phyloP scores from a whole-genome alignment of 2,113 vertebrate species.

The Budorcas taxicolor region DNA sequence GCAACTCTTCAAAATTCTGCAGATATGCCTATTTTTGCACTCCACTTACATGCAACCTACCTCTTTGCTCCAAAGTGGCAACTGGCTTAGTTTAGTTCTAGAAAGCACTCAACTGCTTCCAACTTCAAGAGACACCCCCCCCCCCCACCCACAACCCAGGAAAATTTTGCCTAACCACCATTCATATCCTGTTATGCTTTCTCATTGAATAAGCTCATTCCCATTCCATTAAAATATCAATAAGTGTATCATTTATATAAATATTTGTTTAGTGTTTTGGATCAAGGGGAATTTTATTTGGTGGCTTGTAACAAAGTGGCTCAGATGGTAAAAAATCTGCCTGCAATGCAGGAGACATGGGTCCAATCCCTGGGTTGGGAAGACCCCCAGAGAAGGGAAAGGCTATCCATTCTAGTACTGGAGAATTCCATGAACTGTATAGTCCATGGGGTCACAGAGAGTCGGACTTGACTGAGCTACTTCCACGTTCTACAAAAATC shows the following conservation, averaged over 20 bases:
- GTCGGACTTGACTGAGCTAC: neutral
- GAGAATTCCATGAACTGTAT: neutral
- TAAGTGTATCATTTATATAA: neutral
- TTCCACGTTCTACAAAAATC: neutral
- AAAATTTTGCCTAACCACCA: neutral
- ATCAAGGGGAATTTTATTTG: neutral
- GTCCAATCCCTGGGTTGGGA: neutral
- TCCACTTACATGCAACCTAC: neutral
- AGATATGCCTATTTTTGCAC: neutral
- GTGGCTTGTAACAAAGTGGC: neutral
- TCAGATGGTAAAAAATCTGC: neutral
- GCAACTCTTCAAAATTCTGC: neutral
- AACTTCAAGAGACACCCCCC: neutral
- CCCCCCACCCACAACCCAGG: neutral
- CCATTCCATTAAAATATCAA: neutral
- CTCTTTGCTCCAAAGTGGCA: neutral
- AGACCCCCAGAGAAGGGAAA: neutral
- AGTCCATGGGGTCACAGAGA: neutral
- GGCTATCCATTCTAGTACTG: neutral
- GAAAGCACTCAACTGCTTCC: neutral
- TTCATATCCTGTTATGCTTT: neutral
- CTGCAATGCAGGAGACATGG: neutral
- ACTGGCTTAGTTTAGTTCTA: neutral
- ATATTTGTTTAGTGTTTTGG: neutral
- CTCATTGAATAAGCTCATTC: neutral